Conservation (phyloP, 2,113 vertebrate genomes). For the Dasyurus viverrinus region DNA sequence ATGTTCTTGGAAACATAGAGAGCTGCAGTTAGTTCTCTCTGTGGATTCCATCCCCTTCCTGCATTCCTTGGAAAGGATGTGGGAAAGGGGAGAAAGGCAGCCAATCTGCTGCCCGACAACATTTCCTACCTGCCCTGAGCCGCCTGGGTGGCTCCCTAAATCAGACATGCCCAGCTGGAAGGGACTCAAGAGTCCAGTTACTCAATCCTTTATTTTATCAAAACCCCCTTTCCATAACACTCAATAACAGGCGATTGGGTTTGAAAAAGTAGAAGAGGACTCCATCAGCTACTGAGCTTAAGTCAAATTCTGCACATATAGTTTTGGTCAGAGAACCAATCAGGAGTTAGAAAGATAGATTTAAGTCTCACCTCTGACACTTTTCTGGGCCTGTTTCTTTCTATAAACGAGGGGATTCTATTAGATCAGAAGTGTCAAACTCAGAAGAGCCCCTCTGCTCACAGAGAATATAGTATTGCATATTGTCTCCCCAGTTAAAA, state of each 20-base stretch:
- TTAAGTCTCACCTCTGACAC: neutral
- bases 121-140: neutral
- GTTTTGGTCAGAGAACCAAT: neutral
- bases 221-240: neutral
- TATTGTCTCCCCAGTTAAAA: neutral
- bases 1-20: too few relatives aligned
- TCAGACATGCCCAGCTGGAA: neutral
- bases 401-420: neutral
- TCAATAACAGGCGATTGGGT: neutral
- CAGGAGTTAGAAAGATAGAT: neutral
- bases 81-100: neutral
- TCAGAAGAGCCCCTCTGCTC: neutral
- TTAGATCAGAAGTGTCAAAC: neutral
- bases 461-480: neutral
- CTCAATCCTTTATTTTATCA: neutral
- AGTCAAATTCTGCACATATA: neutral
- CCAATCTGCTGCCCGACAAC: neutral
- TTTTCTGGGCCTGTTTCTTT: neutral
- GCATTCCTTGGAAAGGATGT: neutral
- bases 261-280: neutral
- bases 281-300: neutral
- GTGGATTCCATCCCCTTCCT: neutral
- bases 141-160: neutral
- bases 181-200: accelerated
- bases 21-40: neutral